These are phyloP conservation scores for Chloroceryle aenea DNA, from an alignment of 2,113 vertebrate species.

Conservation along the genomic window DNA sequence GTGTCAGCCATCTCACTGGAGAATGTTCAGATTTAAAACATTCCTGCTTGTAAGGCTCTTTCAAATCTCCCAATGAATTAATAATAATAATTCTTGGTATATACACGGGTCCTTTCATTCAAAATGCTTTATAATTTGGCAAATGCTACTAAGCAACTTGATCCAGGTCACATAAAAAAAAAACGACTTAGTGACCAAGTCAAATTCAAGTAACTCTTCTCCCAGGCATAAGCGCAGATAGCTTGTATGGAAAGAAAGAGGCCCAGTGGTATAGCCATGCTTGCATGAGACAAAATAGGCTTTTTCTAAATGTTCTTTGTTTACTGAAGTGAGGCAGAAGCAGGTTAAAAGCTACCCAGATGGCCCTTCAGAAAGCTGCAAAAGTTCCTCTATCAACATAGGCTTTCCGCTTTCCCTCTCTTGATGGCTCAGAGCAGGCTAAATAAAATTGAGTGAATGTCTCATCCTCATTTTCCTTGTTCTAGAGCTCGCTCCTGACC, in stretches of 20 bases:
- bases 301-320: neutral
- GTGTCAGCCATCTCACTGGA: neutral
- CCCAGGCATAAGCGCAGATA: neutral
- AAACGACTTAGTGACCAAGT: neutral
- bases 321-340: neutral
- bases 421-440: neutral
- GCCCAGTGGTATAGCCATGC: neutral
- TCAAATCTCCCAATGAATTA: constrained; percentile 25
- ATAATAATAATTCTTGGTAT: constrained; percentile 40
- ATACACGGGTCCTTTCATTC: constrained; percentile 16
- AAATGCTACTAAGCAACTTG: neutral
- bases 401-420: neutral
- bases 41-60: neutral
- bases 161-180: neutral
- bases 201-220: neutral
- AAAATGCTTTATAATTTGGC: constrained; percentile 50
- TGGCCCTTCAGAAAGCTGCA: neutral
- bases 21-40: neutral
- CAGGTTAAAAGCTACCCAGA: neutral
- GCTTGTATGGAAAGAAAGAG: neutral
- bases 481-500: constrained; percentile 6
- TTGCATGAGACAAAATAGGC: neutral
- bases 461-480: neutral
- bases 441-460: neutral
- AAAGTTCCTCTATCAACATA: neutral